Percentiles rank a stretch among this genome's conserved stretches.
Evolutionary conservation across 2,113 vertebrate genomes (phyloP).

Genomic region (Strix uralensis): DNA sequence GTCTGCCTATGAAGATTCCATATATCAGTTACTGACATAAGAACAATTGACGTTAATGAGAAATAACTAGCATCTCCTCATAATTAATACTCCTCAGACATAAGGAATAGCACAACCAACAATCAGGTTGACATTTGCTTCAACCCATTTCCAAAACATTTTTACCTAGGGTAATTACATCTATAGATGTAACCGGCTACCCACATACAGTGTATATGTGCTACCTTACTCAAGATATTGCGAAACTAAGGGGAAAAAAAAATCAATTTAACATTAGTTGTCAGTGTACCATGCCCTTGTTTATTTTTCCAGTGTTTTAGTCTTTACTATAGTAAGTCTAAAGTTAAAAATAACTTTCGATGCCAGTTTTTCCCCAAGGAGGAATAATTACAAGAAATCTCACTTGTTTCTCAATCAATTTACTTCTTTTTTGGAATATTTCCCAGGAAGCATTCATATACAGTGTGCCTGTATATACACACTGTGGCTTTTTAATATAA

Average conservation of each 20-base stretch:
- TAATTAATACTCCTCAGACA: background rate
- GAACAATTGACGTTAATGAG: background rate
- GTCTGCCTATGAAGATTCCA: background rate
- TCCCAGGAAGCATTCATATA: background rate
- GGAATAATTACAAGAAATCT: background rate
- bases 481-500: background rate
- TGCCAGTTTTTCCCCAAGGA: background rate
- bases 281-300: background rate
- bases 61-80: background rate
- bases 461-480: background rate
- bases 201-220: too few relatives aligned
- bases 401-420: background rate
- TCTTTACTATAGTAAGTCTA: background rate
- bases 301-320: background rate
- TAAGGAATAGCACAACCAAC: background rate
- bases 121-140: background rate
- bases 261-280: background rate
- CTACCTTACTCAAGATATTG: background rate
- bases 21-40: background rate
- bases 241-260: background rate
- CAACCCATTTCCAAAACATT: background rate
- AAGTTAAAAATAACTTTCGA: background rate
- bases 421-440: background rate
- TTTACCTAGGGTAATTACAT: background rate
- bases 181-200: background rate